These are phyloP conservation scores for Delphinus delphis DNA, from an alignment of 2,113 vertebrate genomes.

Conservation along the genomic window DNA sequence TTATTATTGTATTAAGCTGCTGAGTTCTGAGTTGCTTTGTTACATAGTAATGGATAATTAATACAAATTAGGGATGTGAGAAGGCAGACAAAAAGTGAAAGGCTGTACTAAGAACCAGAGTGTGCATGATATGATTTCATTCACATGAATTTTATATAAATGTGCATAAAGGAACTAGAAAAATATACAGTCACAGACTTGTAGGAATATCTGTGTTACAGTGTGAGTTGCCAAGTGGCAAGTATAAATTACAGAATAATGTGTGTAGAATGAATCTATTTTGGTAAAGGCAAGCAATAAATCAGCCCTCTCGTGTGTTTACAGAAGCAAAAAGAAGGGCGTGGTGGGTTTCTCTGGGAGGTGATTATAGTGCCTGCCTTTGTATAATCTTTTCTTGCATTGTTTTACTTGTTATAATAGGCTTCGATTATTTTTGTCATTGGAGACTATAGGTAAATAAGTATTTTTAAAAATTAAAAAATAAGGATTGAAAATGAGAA, in stretches of 20 bases:
- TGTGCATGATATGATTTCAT: not conserved
- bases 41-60: not conserved
- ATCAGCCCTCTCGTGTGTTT: not conserved
- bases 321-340: not conserved
- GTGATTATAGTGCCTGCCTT: accelerated
- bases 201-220: not conserved
- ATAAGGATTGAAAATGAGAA: not conserved
- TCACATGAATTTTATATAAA: not conserved
- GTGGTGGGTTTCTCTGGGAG: not conserved
- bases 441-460: not conserved
- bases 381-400: not conserved
- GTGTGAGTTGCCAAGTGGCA: not conserved
- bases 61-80: not conserved
- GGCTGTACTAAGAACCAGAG: no score
- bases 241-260: not conserved
- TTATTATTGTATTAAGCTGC: not conserved
- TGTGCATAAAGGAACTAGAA: not conserved
- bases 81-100: not conserved
- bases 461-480: not conserved
- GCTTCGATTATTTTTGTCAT: not conserved
- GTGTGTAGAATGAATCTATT: not conserved
- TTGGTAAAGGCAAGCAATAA: not conserved
- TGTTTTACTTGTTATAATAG: not conserved
- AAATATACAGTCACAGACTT: not conserved
- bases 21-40: not conserved